Percentiles rank a stretch among this genome's conserved stretches.
Conservation (phyloP, 64 coral and sea anemone species). For the Montipora foliosa region DNA sequence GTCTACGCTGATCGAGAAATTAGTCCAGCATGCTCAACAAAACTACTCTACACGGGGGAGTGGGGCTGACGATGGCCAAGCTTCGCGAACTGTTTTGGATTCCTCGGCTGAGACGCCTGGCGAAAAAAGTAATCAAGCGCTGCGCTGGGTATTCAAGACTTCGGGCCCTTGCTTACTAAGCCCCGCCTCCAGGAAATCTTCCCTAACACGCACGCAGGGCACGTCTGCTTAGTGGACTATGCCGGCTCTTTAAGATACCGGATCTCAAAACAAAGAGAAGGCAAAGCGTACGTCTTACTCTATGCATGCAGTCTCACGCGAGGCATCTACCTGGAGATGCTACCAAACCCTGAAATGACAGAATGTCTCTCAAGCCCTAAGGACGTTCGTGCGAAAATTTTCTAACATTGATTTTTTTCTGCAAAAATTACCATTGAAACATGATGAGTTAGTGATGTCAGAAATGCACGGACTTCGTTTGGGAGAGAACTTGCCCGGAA, state of each 20-base stretch:
- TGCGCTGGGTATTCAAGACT: conserved; percentile 40
- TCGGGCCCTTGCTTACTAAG: background rate
- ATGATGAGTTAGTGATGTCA: no score
- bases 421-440: no score
- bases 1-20: conserved; percentile 43
- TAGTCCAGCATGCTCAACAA: background rate
- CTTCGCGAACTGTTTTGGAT: conserved; percentile 15
- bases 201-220: conserved; percentile 28
- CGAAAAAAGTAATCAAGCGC: no score
- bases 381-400: background rate
- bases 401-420: no score
- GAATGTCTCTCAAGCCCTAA: background rate
- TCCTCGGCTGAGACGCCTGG: background rate
- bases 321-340: background rate
- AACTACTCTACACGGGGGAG: conserved; percentile 59
- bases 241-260: no score
- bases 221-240: background rate
- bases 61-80: conserved; percentile 56
- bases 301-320: conserved; percentile 12
- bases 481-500: no score
- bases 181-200: conserved; percentile 9
- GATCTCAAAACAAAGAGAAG: background rate
- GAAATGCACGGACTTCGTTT: no score
- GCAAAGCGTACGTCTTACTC: background rate
- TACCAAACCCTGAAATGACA: background rate